Percentiles rank a stretch among this genome's conserved stretches.
These are phyloP conservation scores for Carettochelys insculpta DNA, from an alignment of 2,113 vertebrate genomes.

Conservation along the genomic window DNA sequence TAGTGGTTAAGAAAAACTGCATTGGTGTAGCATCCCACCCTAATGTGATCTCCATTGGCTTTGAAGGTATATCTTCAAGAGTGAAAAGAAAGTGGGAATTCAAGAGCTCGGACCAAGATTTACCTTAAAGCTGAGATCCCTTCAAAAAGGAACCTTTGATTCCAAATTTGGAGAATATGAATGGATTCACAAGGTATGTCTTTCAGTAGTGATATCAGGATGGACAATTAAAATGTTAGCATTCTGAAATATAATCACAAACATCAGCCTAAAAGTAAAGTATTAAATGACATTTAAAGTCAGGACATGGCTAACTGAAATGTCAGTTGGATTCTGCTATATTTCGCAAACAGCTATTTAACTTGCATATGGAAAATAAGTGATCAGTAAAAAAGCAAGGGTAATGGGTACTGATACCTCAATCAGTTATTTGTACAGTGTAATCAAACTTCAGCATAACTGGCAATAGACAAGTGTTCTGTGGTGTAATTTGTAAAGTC, in stretches of 20 bases:
- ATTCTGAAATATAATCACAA: neutral
- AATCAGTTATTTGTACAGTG: neutral
- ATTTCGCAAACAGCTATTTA: too few species aligned
- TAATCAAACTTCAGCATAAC: neutral
- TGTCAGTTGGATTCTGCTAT: too few species aligned
- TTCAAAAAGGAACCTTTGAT: constrained; percentile 98
- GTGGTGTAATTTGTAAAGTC: neutral
- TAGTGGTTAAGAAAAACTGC: neutral
- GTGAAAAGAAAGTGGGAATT: constrained; percentile 96
- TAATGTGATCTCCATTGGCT: neutral
- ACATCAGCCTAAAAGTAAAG: neutral
- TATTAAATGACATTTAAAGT: neutral
- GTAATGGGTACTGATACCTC: neutral
- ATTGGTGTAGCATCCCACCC: neutral
- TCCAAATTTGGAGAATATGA: constrained; percentile 98
- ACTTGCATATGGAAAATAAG: neutral
- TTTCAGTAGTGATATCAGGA: neutral
- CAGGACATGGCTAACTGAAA: neutral
- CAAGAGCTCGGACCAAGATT: constrained; percentile 97
- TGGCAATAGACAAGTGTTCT: neutral
- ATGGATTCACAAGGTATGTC: constrained; percentile 96
- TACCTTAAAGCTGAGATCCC: constrained; percentile 94
- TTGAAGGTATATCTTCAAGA: constrained; percentile 92
- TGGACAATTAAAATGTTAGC: neutral
- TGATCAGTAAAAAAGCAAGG: neutral